These are phyloP conservation scores for Spheniscus mendiculus DNA, from an alignment of 2,113 vertebrate genomes.

Conservation along the genomic window DNA sequence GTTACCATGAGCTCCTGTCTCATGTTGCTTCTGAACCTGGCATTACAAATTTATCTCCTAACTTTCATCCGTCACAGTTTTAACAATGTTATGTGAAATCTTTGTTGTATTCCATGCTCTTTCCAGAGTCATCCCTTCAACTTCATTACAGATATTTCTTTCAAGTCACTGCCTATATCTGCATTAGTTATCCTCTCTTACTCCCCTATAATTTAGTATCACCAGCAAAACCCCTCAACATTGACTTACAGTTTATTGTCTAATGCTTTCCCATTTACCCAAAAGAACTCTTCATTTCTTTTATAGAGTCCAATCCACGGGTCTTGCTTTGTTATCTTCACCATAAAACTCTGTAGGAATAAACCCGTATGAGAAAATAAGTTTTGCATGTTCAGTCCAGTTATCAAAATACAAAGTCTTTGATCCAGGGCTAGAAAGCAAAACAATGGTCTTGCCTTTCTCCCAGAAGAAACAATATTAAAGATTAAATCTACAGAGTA, in stretches of 20 bases:
- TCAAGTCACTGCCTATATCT: not conserved
- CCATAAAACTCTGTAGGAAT: slow-evolving; percentile 36
- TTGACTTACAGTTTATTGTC: slow-evolving; percentile 33
- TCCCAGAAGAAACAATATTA: not conserved
- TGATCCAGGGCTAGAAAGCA: not conserved
- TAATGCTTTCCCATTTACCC: slow-evolving; percentile 41
- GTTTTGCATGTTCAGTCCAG: not conserved
- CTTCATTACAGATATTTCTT: not conserved
- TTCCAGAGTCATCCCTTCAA: not conserved
- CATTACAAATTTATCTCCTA: not conserved
- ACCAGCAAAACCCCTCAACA: not conserved
- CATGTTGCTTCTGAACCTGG: not conserved
- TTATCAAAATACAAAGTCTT: not conserved
- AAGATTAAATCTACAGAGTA: not conserved
- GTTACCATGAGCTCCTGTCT: not conserved
- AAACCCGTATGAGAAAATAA: not conserved
- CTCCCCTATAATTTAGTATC: not conserved
- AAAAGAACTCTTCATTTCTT: slow-evolving; percentile 38
- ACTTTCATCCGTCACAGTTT: not conserved
- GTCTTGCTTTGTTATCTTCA: slow-evolving; percentile 63
- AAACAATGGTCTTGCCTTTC: not conserved
- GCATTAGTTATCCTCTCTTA: not conserved
- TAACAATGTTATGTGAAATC: not conserved
- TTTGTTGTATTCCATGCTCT: not conserved
- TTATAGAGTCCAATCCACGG: slow-evolving; percentile 45